Evolutionary conservation across 2,113 vertebrate genomes (phyloP), one percentile per base, ranked within the genome.

Genomic region (Gnathonemus longibarbis): DNA sequence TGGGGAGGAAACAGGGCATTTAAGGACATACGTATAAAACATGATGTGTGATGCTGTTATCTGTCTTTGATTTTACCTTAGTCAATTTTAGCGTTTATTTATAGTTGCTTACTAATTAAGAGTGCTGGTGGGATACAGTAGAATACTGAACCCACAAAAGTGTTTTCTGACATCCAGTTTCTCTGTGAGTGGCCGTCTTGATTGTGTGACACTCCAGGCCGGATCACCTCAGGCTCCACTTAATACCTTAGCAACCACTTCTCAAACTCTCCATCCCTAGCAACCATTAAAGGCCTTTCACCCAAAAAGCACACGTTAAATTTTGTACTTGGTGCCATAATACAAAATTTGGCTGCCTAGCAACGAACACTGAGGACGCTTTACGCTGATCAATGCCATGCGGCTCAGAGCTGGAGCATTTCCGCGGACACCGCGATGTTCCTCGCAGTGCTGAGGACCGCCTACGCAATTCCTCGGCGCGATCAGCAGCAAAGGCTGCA

Each of bases 241-340:
- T 66, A 66, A 19, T 62, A 88, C 87, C 87, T 62, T 88, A 88
- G 87, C 87, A 88, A 88, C 56, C 87, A 48, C 56, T 62, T 46
- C 87, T 66, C 27, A 42, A 56, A 88, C 52, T 88, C 53, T 45
- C 56, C 39, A 46, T 70, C 88, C 88, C 24, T 88, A 70, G 88
- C 88, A 70, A 88, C 88, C 88, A 70, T 46, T 46, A 27, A 24
- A 74, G 42, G 56, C 56, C 24, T 46, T 46, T 88, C 39, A 7
- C 88, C 21, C 88, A 48, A 39, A 88, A 17, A 62, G 58, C 24
- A 74, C n/a, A 45, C 58, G 15, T 13, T 24, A 46, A 74, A 70
- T 70, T 24, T 56, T n/a, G 58, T 70, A 21, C 88, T 66, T 56
- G 17, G 56, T 45, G 35, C 42, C 58, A 74, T 42, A 88, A 49